Evolutionary conservation across 2,888 invertebrate species (phyloP).

Genomic region (Drosophila tripunctata): DNA sequence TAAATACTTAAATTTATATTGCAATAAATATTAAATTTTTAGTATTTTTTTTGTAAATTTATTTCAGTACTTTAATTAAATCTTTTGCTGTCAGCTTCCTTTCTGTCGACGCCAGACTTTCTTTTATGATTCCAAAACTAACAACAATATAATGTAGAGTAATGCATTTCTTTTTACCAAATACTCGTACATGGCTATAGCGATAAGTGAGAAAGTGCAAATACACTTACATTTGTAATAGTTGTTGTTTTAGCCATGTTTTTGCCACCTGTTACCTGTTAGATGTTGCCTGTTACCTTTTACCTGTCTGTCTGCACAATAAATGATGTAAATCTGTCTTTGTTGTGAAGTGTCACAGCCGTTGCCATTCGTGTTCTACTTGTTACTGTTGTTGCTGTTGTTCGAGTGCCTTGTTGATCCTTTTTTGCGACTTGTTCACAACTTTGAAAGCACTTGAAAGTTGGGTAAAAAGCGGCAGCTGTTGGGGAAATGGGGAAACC

Average conservation of each 20-base stretch:
- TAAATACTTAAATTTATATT: too few species aligned
- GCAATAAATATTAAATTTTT: too few species aligned
- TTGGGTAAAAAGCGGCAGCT: constrained; percentile 41
- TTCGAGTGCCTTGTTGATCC: constrained; percentile 62
- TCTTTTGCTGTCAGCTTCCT: too few species aligned
- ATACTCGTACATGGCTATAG: background rate
- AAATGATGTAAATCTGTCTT: constrained; percentile 75
- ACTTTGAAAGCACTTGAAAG: constrained; percentile 48
- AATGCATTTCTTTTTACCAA: too few species aligned
- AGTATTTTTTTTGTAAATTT: too few species aligned
- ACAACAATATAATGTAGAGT: background rate
- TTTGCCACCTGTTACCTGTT: constrained; percentile 57
- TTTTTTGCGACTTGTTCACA: constrained; percentile 59
- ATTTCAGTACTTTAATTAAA: too few species aligned
- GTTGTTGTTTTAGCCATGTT: constrained; percentile 24
- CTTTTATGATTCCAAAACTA: background rate
- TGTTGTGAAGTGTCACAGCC: constrained; percentile 67
- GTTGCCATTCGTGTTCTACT: constrained; percentile 6
- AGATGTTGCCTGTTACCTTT: constrained; percentile 48
- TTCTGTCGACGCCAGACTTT: background rate
- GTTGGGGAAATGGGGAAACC: constrained; percentile 29
- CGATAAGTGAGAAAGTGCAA: background rate
- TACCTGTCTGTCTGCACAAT: constrained; percentile 58
- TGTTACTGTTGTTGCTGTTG: constrained; percentile 24
- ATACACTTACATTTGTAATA: constrained; percentile 4